phyloP scores from a whole-genome alignment of 2,888 invertebrate species.

The Cetonia aurata region DNA sequence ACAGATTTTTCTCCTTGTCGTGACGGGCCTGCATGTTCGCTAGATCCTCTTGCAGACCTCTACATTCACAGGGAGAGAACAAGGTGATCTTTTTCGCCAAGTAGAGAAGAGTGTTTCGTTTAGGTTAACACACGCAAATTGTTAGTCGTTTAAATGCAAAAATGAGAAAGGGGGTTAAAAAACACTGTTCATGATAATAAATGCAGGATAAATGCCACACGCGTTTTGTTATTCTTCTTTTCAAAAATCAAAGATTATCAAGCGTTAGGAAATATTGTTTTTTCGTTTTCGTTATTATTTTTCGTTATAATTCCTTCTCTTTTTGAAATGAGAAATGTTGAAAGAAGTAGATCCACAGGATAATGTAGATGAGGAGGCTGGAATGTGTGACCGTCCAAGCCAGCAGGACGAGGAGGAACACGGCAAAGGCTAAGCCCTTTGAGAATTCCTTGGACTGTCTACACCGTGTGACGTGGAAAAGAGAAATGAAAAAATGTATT shows the following conservation, averaged over 20 bases:
- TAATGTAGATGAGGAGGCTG: slow-evolving; percentile 50
- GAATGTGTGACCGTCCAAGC: slow-evolving; percentile 54
- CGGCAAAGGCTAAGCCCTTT: slow-evolving; percentile 52
- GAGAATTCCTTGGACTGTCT: slow-evolving; percentile 57
- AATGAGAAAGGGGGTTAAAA: slow-evolving; percentile 1
- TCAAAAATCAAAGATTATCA: no score
- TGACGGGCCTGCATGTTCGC: slow-evolving; percentile 60
- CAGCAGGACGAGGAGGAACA: slow-evolving; percentile 55
- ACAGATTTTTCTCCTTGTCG: slow-evolving; percentile 61
- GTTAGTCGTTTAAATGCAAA: slow-evolving; percentile 15
- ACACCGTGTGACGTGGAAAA: slow-evolving; percentile 47
- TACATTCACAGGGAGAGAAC: slow-evolving; percentile 54
- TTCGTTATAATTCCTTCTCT: slow-evolving; percentile 30
- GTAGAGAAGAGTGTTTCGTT: slow-evolving; percentile 12
- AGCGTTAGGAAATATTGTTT: no score
- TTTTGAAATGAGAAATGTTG: slow-evolving; percentile 42
- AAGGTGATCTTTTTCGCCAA: no score
- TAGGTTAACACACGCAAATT: neutral
- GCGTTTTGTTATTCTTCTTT: slow-evolving; percentile 2
- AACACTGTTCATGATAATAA: slow-evolving; percentile 6
- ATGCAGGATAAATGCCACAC: slow-evolving; percentile 39
- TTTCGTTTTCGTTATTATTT: neutral
- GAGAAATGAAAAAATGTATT: slow-evolving; percentile 51
- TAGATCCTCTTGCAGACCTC: slow-evolving; percentile 67
- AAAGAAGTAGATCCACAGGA: slow-evolving; percentile 50